phyloP scores from a whole-genome alignment of 2,888 invertebrate genomes.

The Mongoloraphidia duomilia region DNA sequence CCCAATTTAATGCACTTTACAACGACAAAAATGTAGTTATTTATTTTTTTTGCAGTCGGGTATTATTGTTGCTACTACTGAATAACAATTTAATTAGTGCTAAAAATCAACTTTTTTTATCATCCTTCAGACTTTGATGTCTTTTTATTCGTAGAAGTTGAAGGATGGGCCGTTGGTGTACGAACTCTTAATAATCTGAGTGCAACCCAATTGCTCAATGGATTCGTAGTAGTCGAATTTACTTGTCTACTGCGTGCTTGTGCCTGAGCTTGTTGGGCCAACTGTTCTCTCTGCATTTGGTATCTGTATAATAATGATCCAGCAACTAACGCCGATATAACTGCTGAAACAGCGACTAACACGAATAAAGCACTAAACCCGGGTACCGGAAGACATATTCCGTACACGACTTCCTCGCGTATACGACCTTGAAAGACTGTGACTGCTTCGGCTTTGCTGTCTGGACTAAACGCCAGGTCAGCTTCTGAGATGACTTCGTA shows the following conservation, averaged over 20 bases:
- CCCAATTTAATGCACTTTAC: too few relatives aligned
- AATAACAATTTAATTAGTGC: too few relatives aligned
- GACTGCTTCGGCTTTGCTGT: constrained; percentile 62
- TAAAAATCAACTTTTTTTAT: not conserved
- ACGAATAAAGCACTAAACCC: constrained; percentile 82
- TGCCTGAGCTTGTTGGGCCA: constrained; percentile 34
- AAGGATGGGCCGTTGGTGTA: constrained; percentile 15
- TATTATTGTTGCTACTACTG: too few relatives aligned
- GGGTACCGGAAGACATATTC: constrained; percentile 79
- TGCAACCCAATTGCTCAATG: constrained; percentile 63
- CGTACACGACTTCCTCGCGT: constrained; percentile 79
- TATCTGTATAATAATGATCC: constrained; percentile 66
- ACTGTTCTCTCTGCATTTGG: constrained; percentile 58
- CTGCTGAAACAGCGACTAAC: constrained; percentile 72
- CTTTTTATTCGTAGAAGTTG: constrained; percentile 18
- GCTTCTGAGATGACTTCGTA: constrained; percentile 88
- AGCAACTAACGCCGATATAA: constrained; percentile 74
- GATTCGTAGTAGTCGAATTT: constrained; percentile 38
- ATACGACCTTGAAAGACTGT: constrained; percentile 80
- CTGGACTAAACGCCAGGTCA: constrained; percentile 79
- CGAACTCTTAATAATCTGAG: constrained; percentile 44
- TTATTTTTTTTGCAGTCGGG: too few relatives aligned
- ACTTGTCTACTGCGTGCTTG: constrained; percentile 25
- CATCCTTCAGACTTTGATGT: constrained; percentile 11
- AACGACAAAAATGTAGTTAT: too few relatives aligned